These are phyloP conservation scores for Propithecus perrieri DNA, from an alignment of 2,797 vertebrate genomes.

Conservation along the genomic window DNA sequence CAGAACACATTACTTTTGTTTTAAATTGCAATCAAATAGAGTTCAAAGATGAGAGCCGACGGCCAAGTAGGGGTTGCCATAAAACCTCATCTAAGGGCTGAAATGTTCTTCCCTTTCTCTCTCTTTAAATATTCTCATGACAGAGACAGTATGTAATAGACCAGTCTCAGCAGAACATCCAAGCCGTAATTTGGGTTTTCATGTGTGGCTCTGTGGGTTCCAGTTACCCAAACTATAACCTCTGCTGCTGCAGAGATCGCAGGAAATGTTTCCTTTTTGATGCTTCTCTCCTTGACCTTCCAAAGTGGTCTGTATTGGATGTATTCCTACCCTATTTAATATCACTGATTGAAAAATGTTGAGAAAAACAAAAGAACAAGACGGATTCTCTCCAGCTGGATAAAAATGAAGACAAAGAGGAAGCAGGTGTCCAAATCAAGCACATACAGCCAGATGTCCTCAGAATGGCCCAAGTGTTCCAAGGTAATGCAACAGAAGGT, in stretches of 20 bases:
- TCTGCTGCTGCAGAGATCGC: not conserved
- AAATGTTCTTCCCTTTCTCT: slow-evolving; percentile 10
- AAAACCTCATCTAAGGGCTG: not conserved
- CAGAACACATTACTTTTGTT: not conserved
- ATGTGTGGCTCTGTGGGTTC: slow-evolving; percentile 31
- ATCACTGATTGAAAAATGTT: slow-evolving; percentile 41
- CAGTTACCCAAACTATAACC: not conserved
- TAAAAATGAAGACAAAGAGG: slow-evolving; percentile 67
- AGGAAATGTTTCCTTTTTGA: not conserved
- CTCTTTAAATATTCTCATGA: slow-evolving; percentile 50
- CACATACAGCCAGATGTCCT: slow-evolving; percentile 25
- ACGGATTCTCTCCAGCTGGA: slow-evolving; percentile 65
- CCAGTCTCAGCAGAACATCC: slow-evolving; percentile 35
- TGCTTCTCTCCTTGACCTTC: slow-evolving; percentile 34
- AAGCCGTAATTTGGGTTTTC: slow-evolving; percentile 62
- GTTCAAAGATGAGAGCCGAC: slow-evolving; percentile 2
- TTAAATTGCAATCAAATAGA: slow-evolving; percentile 34
- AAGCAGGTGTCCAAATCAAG: not conserved
- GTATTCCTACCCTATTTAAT: slow-evolving; percentile 52
- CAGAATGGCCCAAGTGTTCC: not conserved
- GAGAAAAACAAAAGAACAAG: slow-evolving; percentile 47
- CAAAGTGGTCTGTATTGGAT: slow-evolving; percentile 45
- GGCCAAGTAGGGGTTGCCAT: not conserved
- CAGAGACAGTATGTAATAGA: slow-evolving; percentile 49
- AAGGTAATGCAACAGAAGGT: not conserved